Evolutionary conservation across 2,888 invertebrate species (phyloP).

Genomic region (Cordilura impudica): DNA sequence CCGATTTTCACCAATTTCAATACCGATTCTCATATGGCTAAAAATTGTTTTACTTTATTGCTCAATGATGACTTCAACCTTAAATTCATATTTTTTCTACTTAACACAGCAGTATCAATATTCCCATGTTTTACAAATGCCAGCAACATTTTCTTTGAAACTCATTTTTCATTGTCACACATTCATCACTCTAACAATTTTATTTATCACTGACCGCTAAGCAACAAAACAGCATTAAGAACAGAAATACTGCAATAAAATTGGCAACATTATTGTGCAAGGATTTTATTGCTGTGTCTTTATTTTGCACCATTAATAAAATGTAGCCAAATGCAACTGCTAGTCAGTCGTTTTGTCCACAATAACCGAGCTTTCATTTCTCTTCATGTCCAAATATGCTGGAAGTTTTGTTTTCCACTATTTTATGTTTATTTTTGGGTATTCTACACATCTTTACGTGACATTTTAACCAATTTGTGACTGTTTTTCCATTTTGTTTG

Average conservation of each 20-base stretch:
- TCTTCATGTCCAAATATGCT: not conserved
- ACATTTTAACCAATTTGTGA: slow-evolving; percentile 28
- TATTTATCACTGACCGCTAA: not conserved
- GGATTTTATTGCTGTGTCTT: not conserved
- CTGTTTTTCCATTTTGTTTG: not conserved
- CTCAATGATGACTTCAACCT: too few relatives aligned
- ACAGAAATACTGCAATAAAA: not conserved
- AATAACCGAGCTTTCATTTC: not conserved
- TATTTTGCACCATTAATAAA: not conserved
- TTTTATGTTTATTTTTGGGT: not conserved
- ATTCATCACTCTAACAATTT: not conserved
- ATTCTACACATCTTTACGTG: slow-evolving; percentile 12
- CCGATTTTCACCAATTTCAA: too few relatives aligned
- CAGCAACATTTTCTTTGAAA: too few relatives aligned
- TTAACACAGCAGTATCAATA: too few relatives aligned
- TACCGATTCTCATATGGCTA: too few relatives aligned
- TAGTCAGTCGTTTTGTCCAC: not conserved
- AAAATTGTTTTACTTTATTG: too few relatives aligned
- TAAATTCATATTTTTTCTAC: too few relatives aligned
- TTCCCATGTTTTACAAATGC: too few relatives aligned
- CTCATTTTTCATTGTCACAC: not conserved
- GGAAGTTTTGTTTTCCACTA: not conserved
- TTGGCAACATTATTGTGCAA: not conserved
- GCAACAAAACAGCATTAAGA: not conserved
- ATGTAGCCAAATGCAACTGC: not conserved